Evolutionary conservation across 2,113 vertebrate genomes (phyloP).

Genomic region (Apteryx mantelli): DNA sequence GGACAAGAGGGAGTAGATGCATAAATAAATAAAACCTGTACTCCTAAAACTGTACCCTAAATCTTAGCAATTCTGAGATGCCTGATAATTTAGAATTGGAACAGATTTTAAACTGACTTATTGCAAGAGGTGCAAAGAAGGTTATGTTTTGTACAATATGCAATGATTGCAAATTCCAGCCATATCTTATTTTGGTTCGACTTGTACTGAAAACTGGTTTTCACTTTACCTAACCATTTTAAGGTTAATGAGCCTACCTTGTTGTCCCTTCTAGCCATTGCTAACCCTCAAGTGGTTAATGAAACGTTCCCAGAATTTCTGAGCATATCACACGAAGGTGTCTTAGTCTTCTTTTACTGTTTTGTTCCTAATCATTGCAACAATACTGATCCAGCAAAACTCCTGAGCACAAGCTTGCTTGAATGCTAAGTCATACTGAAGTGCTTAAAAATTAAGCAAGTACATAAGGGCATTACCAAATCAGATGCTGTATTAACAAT

Average conservation of each 20-base stretch:
- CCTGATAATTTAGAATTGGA: background rate
- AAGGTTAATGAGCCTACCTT: background rate
- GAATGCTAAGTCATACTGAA: background rate
- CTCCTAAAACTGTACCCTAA: background rate
- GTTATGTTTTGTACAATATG: background rate
- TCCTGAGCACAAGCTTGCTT: background rate
- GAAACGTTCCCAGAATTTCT: background rate
- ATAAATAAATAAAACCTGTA: background rate
- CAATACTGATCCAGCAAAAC: background rate
- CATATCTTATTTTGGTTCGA: background rate
- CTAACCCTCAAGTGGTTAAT: background rate
- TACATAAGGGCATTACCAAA: background rate
- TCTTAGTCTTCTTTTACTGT: background rate
- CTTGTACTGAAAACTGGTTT: background rate
- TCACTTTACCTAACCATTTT: background rate
- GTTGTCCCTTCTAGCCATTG: background rate
- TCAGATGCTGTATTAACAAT: background rate
- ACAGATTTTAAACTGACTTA: background rate
- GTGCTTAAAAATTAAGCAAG: background rate
- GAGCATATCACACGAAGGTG: fast-evolving
- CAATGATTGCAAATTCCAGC: background rate
- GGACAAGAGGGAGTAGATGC: background rate
- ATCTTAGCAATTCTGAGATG: background rate
- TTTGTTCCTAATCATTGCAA: background rate
- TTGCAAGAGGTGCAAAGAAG: background rate